Conservation (phyloP, 2,888 invertebrate species). For the Cryptophagus acutangulus region DNA sequence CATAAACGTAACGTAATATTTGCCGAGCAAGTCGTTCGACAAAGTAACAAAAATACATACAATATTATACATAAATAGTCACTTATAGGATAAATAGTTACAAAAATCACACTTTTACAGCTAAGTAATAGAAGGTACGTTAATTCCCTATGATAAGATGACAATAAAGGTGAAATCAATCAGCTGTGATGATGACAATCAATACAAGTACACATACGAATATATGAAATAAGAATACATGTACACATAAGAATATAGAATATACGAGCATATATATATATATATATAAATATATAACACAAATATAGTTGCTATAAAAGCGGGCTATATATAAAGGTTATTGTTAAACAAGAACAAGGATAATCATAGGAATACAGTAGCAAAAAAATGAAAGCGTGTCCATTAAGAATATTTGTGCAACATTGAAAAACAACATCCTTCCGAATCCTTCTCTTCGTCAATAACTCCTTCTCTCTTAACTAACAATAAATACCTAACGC, state of each 20-base stretch:
- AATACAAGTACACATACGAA: slow-evolving; percentile 26
- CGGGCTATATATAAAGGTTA: slow-evolving; percentile 24
- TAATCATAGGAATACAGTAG: slow-evolving; percentile 36
- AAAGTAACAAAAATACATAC: slow-evolving; percentile 45
- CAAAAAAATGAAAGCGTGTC: slow-evolving; percentile 35
- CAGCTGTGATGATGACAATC: slow-evolving; percentile 30
- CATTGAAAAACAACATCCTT: slow-evolving; percentile 26
- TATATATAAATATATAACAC: slow-evolving; percentile 13
- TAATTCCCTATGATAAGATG: slow-evolving; percentile 39
- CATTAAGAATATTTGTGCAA: slow-evolving; percentile 34
- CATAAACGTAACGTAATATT: slow-evolving; percentile 30
- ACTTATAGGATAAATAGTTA: slow-evolving; percentile 42
- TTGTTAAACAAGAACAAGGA: slow-evolving; percentile 24
- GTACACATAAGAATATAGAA: slow-evolving; percentile 16
- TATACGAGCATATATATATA: slow-evolving; percentile 9
- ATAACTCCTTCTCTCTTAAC: too few relatives aligned
- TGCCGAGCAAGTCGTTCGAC: slow-evolving; percentile 18
- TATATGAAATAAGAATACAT: too few relatives aligned
- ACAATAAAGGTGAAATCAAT: slow-evolving; percentile 31
- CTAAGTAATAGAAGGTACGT: slow-evolving; percentile 47
- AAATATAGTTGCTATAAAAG: slow-evolving; percentile 29
- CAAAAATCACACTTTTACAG: slow-evolving; percentile 48
- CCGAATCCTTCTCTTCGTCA: slow-evolving; percentile 15
- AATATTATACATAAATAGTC: slow-evolving; percentile 45
- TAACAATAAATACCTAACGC: slow-evolving; percentile 42